Conservation (phyloP, 2,888 invertebrate species). For the Achlya flavicornis region DNA sequence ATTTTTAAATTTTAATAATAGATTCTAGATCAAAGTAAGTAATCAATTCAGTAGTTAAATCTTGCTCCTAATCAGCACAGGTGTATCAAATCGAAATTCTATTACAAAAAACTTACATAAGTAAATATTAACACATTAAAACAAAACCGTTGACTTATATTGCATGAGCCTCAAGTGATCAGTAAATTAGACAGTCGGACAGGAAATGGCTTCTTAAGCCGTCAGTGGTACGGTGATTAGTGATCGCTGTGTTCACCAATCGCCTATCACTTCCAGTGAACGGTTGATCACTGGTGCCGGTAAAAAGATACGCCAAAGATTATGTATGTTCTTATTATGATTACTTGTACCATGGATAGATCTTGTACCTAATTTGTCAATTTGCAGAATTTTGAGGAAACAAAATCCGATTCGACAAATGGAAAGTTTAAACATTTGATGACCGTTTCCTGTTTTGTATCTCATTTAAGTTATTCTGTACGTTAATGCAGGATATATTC, state of each 20-base stretch:
- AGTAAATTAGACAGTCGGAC: slow-evolving; percentile 80
- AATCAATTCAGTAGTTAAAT: not conserved
- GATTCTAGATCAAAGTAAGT: not conserved
- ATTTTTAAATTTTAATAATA: too few species aligned
- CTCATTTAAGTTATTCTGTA: too few species aligned
- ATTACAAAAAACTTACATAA: slow-evolving; percentile 21
- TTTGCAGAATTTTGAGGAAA: too few species aligned
- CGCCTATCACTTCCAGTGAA: slow-evolving; percentile 70
- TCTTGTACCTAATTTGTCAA: not conserved
- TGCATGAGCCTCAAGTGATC: slow-evolving; percentile 61
- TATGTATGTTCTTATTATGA: slow-evolving; percentile 16
- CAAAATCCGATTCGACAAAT: too few species aligned
- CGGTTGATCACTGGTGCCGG: slow-evolving; percentile 68
- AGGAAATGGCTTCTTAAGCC: slow-evolving; percentile 82
- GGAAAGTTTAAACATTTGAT: too few species aligned
- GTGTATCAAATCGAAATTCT: slow-evolving; percentile 5
- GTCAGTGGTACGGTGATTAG: slow-evolving; percentile 78
- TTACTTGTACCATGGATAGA: not conserved
- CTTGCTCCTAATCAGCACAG: not conserved
- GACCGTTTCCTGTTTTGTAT: too few species aligned
- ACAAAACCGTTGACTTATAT: slow-evolving; percentile 40
- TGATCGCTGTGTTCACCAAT: slow-evolving; percentile 70
- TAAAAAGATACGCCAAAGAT: slow-evolving; percentile 62
- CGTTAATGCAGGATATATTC: too few species aligned
- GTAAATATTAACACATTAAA: slow-evolving; percentile 40